Percentiles rank a stretch among this genome's conserved stretches.
Conservation (phyloP, 2,888 invertebrate species). For the Leucoma salicis region DNA sequence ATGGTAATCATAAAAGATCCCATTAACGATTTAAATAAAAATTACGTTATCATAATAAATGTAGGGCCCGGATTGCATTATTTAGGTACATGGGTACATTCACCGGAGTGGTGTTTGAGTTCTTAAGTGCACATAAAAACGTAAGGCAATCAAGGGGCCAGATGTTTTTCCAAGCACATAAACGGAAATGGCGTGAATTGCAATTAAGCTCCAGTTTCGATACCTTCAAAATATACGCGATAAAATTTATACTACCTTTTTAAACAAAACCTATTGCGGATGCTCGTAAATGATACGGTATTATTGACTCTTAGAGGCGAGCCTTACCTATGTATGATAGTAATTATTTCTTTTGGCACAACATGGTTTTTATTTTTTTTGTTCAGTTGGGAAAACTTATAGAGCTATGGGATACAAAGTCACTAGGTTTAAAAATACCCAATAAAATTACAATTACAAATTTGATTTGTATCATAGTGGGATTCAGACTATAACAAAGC, state of each 20-base stretch:
- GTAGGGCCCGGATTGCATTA: conserved; percentile 59
- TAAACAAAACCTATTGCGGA: conserved; percentile 41
- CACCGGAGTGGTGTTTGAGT: conserved; percentile 42
- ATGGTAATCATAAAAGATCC: conserved; percentile 13
- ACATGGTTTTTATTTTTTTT: no score
- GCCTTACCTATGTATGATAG: no score
- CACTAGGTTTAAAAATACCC: no score
- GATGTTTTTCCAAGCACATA: conserved; percentile 73
- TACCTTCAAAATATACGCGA: conserved; percentile 66
- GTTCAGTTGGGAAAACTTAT: no score
- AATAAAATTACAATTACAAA: no score
- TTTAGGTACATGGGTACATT: conserved; percentile 56
- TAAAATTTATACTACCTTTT: conserved; percentile 57
- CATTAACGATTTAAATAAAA: conserved; percentile 42
- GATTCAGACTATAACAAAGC: no score
- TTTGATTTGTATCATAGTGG: no score
- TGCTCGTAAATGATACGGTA: conserved; percentile 17
- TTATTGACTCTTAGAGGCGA: no score
- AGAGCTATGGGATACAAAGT: no score
- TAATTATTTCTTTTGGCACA: no score
- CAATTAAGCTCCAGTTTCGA: conserved; percentile 73
- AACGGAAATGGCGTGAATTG: conserved; percentile 71
- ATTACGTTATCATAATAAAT: conserved; percentile 53
- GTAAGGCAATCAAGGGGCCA: conserved; percentile 73
- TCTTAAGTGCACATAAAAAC: conserved; percentile 75